These are phyloP conservation scores for Mirounga angustirostris DNA, from an alignment of 2,113 vertebrate genomes.

Conservation along the genomic window DNA sequence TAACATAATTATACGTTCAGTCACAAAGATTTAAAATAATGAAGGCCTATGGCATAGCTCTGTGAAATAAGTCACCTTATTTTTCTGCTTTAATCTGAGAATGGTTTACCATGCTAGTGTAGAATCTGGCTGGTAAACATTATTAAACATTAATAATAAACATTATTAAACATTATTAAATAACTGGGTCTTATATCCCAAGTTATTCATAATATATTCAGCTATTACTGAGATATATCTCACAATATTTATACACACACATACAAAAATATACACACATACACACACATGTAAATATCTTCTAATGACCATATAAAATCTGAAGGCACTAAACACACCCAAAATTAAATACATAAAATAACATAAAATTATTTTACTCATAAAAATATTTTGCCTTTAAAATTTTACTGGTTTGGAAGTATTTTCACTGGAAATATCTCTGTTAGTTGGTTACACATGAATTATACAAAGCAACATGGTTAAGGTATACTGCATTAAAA, in stretches of 20 bases:
- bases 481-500: background rate
- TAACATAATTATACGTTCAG: background rate
- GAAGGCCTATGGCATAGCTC: background rate
- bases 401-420: background rate
- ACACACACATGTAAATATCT: background rate
- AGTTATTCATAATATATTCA: constrained; percentile 24
- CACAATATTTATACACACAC: background rate
- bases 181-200: background rate
- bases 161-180: background rate
- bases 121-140: background rate
- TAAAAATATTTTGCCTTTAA: background rate
- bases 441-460: background rate
- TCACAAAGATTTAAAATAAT: constrained; percentile 16
- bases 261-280: background rate
- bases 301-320: background rate
- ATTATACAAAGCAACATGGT: background rate
- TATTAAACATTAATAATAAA: background rate
- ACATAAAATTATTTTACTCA: constrained; percentile 12
- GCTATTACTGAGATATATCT: background rate
- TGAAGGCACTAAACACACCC: background rate
- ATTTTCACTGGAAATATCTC: background rate
- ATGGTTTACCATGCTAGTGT: background rate
- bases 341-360: background rate
- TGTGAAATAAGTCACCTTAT: background rate
- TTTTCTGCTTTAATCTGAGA: constrained; percentile 50